Conservation (phyloP, 2,888 invertebrate species). For the Dicyrtomina minuta region DNA sequence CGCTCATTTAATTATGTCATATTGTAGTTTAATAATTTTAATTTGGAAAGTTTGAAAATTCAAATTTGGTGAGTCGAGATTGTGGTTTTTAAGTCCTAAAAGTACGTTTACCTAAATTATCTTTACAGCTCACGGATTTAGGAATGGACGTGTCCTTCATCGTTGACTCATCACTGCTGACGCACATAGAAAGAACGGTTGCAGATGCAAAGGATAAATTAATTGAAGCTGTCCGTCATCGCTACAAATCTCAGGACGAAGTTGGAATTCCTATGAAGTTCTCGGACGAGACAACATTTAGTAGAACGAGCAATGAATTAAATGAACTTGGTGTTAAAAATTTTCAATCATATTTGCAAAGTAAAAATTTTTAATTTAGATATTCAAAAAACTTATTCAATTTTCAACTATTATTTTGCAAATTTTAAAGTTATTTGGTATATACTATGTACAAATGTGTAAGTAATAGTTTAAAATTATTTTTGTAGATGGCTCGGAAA, state of each 20-base stretch:
- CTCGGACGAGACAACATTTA: constrained; percentile 69
- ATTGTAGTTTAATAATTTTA: no score
- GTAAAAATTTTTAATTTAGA: constrained; percentile 55
- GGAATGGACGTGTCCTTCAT: constrained; percentile 92
- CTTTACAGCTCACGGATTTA: constrained; percentile 60
- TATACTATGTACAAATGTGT: background rate
- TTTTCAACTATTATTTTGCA: background rate
- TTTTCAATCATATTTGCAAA: constrained; percentile 66
- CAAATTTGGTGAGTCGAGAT: background rate
- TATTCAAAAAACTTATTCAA: constrained; percentile 1
- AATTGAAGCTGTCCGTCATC: constrained; percentile 75
- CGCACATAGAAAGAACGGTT: constrained; percentile 73
- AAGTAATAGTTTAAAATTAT: background rate
- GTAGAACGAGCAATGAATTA: constrained; percentile 71
- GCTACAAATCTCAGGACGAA: constrained; percentile 69
- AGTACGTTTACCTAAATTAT: background rate
- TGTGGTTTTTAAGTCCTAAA: background rate
- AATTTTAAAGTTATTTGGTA: background rate
- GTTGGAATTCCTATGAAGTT: constrained; percentile 82
- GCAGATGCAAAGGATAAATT: constrained; percentile 78
- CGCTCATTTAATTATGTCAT: no score
- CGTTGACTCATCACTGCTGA: constrained; percentile 79
- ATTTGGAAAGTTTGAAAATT: no score
- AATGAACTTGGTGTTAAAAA: constrained; percentile 67
- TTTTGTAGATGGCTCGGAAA: constrained; percentile 61